Evolutionary conservation across 2,888 invertebrate species (phyloP).

Genomic region (Papilio elwesi): DNA sequence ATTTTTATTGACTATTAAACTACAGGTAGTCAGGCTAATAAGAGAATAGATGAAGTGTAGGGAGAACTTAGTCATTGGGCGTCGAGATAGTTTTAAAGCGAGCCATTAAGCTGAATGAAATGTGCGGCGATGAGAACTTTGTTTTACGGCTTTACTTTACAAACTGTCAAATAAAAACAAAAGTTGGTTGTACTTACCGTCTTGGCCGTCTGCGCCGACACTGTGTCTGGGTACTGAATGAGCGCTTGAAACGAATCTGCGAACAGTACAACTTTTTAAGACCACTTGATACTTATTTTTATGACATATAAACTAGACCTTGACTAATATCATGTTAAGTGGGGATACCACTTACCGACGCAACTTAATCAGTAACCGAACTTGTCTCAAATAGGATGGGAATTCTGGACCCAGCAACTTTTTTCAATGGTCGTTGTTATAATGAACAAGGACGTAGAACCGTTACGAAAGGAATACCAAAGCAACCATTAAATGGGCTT

Average conservation of each 20-base stretch:
- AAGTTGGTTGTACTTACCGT: constrained; percentile 87
- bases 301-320: neutral
- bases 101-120: constrained; percentile 79
- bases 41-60: constrained; percentile 46
- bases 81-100: constrained; percentile 71
- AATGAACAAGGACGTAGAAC: too few relatives aligned
- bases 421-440: too few relatives aligned
- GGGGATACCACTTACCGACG: too few relatives aligned
- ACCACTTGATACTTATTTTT: constrained; percentile 12
- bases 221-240: constrained; percentile 98
- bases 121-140: constrained; percentile 77
- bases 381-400: too few relatives aligned
- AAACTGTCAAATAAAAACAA: constrained; percentile 78
- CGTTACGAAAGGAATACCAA: too few relatives aligned
- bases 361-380: too few relatives aligned
- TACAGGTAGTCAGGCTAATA: neutral
- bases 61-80: constrained; percentile 66
- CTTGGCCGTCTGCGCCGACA: constrained; percentile 98
- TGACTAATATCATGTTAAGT: neutral
- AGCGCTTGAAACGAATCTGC: constrained; percentile 98
- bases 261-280: constrained; percentile 64
- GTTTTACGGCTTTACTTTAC: constrained; percentile 76
- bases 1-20: neutral
- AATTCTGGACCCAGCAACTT: too few relatives aligned
- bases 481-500: too few relatives aligned